These are phyloP conservation scores for Apodemus speciosus DNA, from an alignment of 2,113 vertebrate species.

Conservation along the genomic window DNA sequence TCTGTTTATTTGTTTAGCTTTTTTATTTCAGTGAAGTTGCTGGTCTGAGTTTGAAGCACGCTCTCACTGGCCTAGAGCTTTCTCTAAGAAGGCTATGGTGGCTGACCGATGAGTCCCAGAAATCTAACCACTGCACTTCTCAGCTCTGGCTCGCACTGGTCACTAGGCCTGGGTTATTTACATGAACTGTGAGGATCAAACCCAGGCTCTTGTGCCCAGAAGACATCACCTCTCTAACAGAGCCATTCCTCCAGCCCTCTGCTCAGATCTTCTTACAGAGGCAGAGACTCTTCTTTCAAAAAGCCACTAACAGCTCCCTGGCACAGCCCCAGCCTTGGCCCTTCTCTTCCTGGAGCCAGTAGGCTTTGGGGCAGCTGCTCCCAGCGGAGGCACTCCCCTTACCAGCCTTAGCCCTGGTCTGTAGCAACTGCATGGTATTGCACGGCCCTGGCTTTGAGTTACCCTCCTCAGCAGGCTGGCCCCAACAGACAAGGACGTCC, in stretches of 20 bases:
- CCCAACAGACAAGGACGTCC: not conserved
- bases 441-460: not conserved
- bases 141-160: not conserved
- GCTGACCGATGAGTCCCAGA: not conserved
- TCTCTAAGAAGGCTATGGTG: not conserved
- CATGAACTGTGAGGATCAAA: too few relatives aligned
- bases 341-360: rapidly evolving
- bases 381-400: not conserved
- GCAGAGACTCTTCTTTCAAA: not conserved
- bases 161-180: not conserved
- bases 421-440: rapidly evolving
- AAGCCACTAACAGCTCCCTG: not conserved
- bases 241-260: not conserved
- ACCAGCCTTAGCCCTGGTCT: too few relatives aligned
- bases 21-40: not conserved
- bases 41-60: not conserved
- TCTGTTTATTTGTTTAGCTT: not conserved
- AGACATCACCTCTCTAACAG: not conserved
- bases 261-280: not conserved
- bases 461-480: not conserved
- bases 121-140: not conserved
- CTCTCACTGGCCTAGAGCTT: not conserved
- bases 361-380: not conserved
- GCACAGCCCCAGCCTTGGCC: too few relatives aligned
- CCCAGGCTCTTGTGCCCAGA: not conserved